Conservation (phyloP, 2,797 vertebrate species). For the Hydrophis major region DNA sequence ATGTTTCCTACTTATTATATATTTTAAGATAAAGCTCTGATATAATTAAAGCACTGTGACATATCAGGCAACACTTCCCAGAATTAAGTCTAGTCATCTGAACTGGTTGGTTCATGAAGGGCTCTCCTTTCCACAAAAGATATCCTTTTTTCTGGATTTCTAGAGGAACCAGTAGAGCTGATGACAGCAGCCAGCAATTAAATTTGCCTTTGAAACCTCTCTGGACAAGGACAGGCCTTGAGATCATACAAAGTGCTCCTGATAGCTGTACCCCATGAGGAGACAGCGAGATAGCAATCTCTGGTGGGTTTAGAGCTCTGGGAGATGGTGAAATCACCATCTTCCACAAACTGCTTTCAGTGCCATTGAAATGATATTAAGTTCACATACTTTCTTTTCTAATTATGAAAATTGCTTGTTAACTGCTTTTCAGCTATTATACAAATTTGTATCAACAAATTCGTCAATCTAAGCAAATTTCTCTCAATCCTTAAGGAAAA, state of each 20-base stretch:
- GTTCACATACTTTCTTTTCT: not conserved
- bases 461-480: not conserved
- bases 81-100: not conserved
- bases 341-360: not conserved
- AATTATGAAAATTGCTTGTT: not conserved
- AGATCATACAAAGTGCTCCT: not conserved
- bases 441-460: not conserved
- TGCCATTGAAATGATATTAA: not conserved
- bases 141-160: not conserved
- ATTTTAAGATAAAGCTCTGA: not conserved
- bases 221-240: not conserved
- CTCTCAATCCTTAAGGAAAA: not conserved
- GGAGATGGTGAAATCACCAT: not conserved
- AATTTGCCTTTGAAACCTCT: not conserved
- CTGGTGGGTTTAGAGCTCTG: not conserved
- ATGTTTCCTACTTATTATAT: not conserved
- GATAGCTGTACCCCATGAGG: not conserved
- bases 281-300: not conserved
- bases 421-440: not conserved
- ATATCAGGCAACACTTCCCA: not conserved
- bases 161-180: not conserved
- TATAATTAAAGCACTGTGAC: not conserved
- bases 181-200: not conserved
- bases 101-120: not conserved
- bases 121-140: not conserved